Evolutionary conservation across 2,888 invertebrate species (phyloP).

Genomic region (Pimpla rufipes): DNA sequence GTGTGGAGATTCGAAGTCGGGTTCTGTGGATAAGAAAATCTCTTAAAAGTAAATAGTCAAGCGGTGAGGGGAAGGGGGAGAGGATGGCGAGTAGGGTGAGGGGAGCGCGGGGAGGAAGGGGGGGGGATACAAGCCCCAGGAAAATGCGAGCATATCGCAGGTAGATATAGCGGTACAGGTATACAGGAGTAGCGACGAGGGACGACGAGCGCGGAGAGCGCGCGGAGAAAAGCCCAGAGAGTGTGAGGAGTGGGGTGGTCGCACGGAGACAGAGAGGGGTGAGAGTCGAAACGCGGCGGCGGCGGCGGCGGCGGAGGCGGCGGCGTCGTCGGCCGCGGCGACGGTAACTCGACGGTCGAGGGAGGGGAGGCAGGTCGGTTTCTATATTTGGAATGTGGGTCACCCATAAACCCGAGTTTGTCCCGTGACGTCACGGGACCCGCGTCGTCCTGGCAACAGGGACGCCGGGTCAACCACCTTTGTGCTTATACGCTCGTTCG

Average conservation of each 20-base stretch:
- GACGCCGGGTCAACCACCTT: slow-evolving; percentile 82
- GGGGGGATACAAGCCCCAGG: not conserved
- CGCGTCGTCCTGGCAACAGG: slow-evolving; percentile 82
- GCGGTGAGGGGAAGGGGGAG: not conserved
- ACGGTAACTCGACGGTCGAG: slow-evolving; percentile 48
- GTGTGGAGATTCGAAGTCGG: not conserved
- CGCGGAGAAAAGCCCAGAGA: slow-evolving; percentile 5
- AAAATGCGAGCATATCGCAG: slow-evolving; percentile 14
- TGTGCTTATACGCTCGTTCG: slow-evolving; percentile 25
- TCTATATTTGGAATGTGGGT: slow-evolving; percentile 84
- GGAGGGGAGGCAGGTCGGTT: slow-evolving; percentile 74
- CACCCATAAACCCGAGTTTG: slow-evolving; percentile 84
- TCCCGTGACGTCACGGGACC: slow-evolving; percentile 84
- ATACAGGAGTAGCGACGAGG: slow-evolving; percentile 19
- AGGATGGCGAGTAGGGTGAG: too few relatives aligned
- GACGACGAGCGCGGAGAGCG: slow-evolving; percentile 27
- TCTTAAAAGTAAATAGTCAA: slow-evolving; percentile 14
- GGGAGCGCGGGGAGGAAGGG: too few relatives aligned
- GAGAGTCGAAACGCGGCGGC: slow-evolving; percentile 69
- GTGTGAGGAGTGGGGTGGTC: slow-evolving; percentile 38
- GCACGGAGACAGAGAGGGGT: slow-evolving; percentile 64
- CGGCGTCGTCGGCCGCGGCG: slow-evolving; percentile 63
- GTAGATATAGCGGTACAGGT: slow-evolving; percentile 16
- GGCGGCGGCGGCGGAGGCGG: slow-evolving; percentile 53
- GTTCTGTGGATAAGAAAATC: slow-evolving; percentile 11